phyloP scores from a whole-genome alignment of 2,797 vertebrate species.

The Anniella stebbinsi region DNA sequence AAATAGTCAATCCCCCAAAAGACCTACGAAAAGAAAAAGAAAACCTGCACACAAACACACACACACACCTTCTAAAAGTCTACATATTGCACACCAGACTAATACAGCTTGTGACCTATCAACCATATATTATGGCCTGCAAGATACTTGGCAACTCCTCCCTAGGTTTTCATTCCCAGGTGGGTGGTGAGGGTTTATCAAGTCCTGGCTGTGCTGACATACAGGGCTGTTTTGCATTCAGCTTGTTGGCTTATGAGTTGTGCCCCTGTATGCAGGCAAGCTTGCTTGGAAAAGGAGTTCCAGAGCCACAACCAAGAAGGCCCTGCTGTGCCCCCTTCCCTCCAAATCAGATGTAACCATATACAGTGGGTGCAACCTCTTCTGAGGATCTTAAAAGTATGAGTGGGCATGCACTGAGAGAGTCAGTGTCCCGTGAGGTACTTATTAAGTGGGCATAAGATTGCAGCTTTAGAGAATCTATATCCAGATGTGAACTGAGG shows the following conservation, averaged over 20 bases:
- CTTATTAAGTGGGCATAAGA: too few relatives aligned
- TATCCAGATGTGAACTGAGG: background rate
- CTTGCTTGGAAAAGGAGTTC: background rate
- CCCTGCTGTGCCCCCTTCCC: background rate
- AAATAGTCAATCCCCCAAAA: background rate
- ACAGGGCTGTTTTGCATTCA: background rate
- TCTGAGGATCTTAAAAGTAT: background rate
- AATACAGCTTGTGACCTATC: too few relatives aligned
- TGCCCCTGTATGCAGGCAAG: background rate
- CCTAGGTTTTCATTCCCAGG: background rate
- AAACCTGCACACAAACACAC: background rate
- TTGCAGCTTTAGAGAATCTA: background rate
- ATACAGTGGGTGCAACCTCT: background rate
- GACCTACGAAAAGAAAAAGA: background rate
- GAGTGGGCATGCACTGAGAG: background rate
- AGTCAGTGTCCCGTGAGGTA: too few relatives aligned
- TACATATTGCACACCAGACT: background rate
- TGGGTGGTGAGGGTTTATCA: too few relatives aligned
- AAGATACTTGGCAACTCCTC: background rate
- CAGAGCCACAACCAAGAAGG: background rate
- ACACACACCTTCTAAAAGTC: too few relatives aligned
- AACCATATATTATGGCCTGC: background rate
- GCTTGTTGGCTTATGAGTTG: background rate
- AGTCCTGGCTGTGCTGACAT: background rate
- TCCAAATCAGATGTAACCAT: background rate